Conservation (phyloP, 2,888 invertebrate species). For the Mechanitis messenoides region DNA sequence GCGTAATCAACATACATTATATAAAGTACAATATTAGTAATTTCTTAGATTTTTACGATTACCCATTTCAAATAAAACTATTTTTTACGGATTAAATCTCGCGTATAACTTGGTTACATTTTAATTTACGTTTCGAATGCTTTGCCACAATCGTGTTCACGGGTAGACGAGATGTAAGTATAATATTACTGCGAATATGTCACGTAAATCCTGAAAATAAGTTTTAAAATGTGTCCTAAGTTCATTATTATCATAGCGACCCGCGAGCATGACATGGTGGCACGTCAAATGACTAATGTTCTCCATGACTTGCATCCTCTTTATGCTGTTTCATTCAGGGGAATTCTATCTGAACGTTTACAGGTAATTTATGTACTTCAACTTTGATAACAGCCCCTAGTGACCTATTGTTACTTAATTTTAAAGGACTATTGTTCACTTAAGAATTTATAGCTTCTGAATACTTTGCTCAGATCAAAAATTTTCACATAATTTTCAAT, state of each 20-base stretch:
- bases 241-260: conserved; percentile 9
- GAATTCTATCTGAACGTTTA: conserved; percentile 40
- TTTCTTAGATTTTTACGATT: too few species aligned
- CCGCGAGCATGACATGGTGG: conserved; percentile 49
- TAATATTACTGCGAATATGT: too few species aligned
- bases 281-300: conserved; percentile 58
- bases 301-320: conserved; percentile 54
- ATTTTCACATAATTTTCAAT: not conserved
- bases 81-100: too few species aligned
- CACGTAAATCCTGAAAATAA: too few species aligned
- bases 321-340: conserved; percentile 53
- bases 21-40: too few species aligned
- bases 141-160: too few species aligned
- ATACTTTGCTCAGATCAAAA: not conserved
- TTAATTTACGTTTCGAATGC: too few species aligned
- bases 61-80: too few species aligned
- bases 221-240: not conserved
- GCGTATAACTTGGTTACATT: too few species aligned
- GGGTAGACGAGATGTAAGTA: too few species aligned
- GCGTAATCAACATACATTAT: too few species aligned
- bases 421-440: conserved; percentile 19
- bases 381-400: conserved; percentile 36
- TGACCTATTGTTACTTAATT: conserved; percentile 35
- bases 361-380: conserved; percentile 45
- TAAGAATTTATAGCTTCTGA: conserved; percentile 10